A percentile compares a stretch with the other conserved stretches of the same genome.
These are phyloP conservation scores for Prionailurus bengalensis DNA, from an alignment of 2,113 vertebrate genomes.

Conservation along the genomic window DNA sequence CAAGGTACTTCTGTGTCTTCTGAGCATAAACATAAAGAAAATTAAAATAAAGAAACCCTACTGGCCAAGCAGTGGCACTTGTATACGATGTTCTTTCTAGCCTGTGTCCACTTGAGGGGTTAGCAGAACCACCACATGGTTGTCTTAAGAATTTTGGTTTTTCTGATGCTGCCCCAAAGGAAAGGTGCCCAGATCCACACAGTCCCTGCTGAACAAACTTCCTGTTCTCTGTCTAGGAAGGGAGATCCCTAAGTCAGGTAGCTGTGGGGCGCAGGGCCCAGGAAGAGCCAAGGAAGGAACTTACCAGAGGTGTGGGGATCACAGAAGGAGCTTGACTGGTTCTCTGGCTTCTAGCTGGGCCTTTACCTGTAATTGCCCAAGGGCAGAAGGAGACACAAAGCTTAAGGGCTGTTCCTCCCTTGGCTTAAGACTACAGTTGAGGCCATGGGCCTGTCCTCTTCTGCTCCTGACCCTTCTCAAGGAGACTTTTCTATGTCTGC, in stretches of 20 bases:
- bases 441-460: not conserved
- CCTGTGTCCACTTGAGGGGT: not conserved
- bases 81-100: not conserved
- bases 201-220: not conserved
- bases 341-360: not conserved
- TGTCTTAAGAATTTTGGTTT: not conserved
- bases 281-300: not conserved
- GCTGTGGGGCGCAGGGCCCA: not conserved
- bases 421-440: not conserved
- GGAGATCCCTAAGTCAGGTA: not conserved
- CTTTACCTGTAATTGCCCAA: not conserved
- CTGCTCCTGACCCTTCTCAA: not conserved
- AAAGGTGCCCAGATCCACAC: not conserved
- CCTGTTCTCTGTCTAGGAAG: not conserved
- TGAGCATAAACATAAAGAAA: not conserved
- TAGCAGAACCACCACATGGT: not conserved
- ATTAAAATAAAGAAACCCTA: not conserved
- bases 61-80: not conserved
- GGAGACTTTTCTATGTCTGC: not conserved
- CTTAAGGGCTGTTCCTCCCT: not conserved
- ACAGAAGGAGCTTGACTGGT: not conserved
- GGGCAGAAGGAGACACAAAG: not conserved
- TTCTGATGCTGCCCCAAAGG: not conserved
- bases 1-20: not conserved
- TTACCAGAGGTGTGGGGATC: constrained; percentile 9